Evolutionary conservation across 1,140 invertebrate species (phyloP).

Genomic region (Penaeus indicus): DNA sequence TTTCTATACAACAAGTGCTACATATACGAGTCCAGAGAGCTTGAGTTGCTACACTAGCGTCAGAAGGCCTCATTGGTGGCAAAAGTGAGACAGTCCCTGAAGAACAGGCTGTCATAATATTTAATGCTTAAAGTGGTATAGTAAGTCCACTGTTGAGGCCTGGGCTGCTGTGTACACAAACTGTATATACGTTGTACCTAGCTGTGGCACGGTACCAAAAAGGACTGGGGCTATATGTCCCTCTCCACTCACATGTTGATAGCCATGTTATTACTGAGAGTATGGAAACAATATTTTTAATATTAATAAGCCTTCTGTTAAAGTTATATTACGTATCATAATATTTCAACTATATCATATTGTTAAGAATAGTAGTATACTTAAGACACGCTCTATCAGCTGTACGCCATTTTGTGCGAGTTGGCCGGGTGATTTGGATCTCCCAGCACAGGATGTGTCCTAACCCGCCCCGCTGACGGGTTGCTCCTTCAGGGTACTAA

Average conservation of each 20-base stretch:
- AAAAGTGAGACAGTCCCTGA: slow-evolving; percentile 8
- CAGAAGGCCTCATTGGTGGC: slow-evolving; percentile 49
- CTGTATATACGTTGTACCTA: slow-evolving; percentile 58
- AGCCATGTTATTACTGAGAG: slow-evolving; percentile 65
- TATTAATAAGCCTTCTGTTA: slow-evolving; percentile 65
- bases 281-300: slow-evolving; percentile 65
- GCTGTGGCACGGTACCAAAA: slow-evolving; percentile 53
- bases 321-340: slow-evolving; percentile 66
- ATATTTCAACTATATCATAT: slow-evolving; percentile 66
- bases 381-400: slow-evolving; percentile 59
- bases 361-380: slow-evolving; percentile 64
- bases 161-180: slow-evolving; percentile 62
- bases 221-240: slow-evolving; percentile 24
- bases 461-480: slow-evolving; percentile 62
- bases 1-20: slow-evolving; percentile 61
- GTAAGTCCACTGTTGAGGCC: slow-evolving; percentile 54
- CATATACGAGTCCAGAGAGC: slow-evolving; percentile 56
- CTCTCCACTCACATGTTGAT: slow-evolving; percentile 59
- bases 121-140: not conserved
- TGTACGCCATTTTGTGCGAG: slow-evolving; percentile 54
- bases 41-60: slow-evolving; percentile 54
- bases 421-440: slow-evolving; percentile 54
- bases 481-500: slow-evolving; percentile 65
- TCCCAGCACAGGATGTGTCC: slow-evolving; percentile 63
- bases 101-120: slow-evolving; percentile 21